Percentiles rank a stretch among this genome's conserved stretches.
Conservation (phyloP, 2,797 vertebrate genomes). For the Acipenser oxyrinchus region DNA sequence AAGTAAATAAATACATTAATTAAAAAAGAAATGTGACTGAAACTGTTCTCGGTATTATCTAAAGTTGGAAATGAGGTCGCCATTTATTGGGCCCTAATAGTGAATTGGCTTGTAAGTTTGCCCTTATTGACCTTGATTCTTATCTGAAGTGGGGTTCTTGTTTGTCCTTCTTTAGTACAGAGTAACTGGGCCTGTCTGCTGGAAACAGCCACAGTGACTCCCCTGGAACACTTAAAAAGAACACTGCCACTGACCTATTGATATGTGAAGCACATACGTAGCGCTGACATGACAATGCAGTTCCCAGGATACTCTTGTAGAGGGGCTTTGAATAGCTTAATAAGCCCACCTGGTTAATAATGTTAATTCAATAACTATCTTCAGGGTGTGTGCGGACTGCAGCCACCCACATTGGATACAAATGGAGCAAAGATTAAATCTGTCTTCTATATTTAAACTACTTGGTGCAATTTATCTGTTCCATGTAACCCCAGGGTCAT, state of each 20-base stretch:
- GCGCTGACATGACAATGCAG: neutral
- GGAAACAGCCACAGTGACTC: neutral
- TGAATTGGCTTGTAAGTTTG: too few relatives aligned
- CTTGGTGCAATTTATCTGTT: too few relatives aligned
- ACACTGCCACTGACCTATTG: neutral
- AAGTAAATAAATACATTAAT: too few relatives aligned
- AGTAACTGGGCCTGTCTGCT: conserved; percentile 1
- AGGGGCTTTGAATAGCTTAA: neutral
- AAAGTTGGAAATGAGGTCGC: too few relatives aligned
- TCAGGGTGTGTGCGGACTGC: neutral
- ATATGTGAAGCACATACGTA: neutral
- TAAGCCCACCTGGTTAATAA: neutral
- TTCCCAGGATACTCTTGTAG: conserved; percentile 1
- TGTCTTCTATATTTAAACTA: too few relatives aligned
- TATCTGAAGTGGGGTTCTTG: neutral
- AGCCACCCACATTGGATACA: too few relatives aligned
- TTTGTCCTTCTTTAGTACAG: neutral
- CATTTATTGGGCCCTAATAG: too few relatives aligned
- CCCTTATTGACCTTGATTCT: neutral
- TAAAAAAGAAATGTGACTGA: too few relatives aligned
- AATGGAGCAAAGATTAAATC: too few relatives aligned
- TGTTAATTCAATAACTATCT: neutral
- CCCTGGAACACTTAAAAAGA: neutral
- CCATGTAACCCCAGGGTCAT: too few relatives aligned
- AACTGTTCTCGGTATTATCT: too few relatives aligned